These are phyloP conservation scores for Promerops cafer DNA, from an alignment of 2,113 vertebrate genomes.

Conservation along the genomic window DNA sequence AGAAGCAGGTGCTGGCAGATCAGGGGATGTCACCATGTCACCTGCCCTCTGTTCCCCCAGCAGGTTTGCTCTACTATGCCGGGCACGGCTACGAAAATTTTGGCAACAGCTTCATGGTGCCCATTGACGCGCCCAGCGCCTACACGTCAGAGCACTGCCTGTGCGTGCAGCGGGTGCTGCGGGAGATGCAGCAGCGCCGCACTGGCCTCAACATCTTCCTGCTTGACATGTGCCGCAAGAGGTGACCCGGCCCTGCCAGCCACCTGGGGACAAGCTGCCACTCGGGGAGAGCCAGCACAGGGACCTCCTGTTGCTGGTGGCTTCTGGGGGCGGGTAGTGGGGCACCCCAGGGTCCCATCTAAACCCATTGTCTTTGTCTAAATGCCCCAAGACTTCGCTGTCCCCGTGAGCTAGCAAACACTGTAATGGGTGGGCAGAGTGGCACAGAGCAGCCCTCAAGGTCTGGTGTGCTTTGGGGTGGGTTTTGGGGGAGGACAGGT, in stretches of 20 bases:
- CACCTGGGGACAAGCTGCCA: background rate
- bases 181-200: slow-evolving; percentile 79
- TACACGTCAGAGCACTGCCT: slow-evolving; percentile 81
- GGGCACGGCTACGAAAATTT: slow-evolving; percentile 87
- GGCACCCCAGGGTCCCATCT: background rate
- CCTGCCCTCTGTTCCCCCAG: background rate
- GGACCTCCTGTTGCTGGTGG: background rate
- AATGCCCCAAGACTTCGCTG: background rate
- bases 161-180: slow-evolving; percentile 81
- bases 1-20: background rate
- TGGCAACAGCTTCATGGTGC: slow-evolving; percentile 90
- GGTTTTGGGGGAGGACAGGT: background rate
- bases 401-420: rapidly evolving
- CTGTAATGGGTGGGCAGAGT: background rate
- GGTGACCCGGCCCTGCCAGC: slow-evolving; percentile 27
- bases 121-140: slow-evolving; percentile 77
- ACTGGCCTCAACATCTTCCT: slow-evolving; percentile 85
- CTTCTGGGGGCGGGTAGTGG: rapidly evolving
- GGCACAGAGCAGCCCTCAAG: background rate
- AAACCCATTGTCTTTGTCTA: background rate
- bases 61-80: slow-evolving; percentile 85
- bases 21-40: background rate
- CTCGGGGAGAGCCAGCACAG: rapidly evolving
- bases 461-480: background rate
- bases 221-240: slow-evolving; percentile 88